These are phyloP conservation scores for Cephalotes varians DNA, from an alignment of 2,888 invertebrate genomes.

Conservation along the genomic window DNA sequence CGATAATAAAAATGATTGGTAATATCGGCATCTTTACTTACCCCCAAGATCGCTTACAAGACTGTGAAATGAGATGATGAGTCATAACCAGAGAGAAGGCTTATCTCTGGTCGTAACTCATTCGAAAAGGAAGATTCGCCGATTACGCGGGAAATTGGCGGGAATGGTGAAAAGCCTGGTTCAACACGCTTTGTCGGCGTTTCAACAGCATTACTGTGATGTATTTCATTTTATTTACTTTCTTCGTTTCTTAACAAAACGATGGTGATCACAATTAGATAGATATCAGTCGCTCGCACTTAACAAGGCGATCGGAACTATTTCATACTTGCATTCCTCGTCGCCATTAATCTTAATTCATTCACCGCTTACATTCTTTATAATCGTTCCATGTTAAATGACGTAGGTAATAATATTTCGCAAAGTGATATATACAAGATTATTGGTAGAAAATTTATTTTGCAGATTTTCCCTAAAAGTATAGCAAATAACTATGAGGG, in stretches of 20 bases:
- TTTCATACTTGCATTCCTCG: not conserved
- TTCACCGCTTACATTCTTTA: not conserved
- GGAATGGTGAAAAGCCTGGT: not conserved
- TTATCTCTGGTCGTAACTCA: too few relatives aligned
- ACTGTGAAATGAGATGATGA: too few relatives aligned
- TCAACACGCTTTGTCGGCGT: not conserved
- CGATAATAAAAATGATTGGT: not conserved
- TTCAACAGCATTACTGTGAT: slow-evolving; percentile 8
- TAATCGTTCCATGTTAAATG: slow-evolving; percentile 23
- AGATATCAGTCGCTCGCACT: slow-evolving; percentile 39
- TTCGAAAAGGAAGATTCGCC: too few relatives aligned
- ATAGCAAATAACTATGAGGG: not conserved
- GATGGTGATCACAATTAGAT: slow-evolving; percentile 47
- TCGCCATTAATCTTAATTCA: not conserved
- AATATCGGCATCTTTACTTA: too few relatives aligned
- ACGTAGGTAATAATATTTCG: slow-evolving; percentile 7
- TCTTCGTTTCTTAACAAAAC: slow-evolving; percentile 44
- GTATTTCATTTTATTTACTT: slow-evolving; percentile 42
- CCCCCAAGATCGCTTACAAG: too few relatives aligned
- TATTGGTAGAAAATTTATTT: slow-evolving; percentile 33
- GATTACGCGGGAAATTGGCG: not conserved
- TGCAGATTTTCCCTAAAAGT: slow-evolving; percentile 14
- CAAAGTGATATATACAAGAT: slow-evolving; percentile 29
- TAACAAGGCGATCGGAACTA: slow-evolving; percentile 21
- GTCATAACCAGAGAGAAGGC: too few relatives aligned